Base-by-base conservation (phyloP, 1,140 invertebrate genomes). In the Drosophila santomea region DNA sequence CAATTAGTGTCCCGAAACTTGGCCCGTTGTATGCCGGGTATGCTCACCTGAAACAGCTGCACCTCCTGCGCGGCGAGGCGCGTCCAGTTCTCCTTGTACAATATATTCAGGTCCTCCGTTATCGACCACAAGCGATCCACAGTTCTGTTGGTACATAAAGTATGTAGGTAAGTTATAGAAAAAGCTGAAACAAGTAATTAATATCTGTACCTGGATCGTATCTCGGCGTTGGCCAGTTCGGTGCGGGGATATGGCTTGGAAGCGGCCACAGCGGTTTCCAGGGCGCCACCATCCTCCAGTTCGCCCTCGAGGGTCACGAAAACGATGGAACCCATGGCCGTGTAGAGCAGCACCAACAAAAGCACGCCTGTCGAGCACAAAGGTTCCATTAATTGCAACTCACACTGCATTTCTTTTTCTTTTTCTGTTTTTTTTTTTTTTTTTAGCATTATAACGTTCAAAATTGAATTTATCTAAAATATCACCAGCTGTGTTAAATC, bases 81-180 rank as follows among this genome's bases (percentile, higher is more conserved):
- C 2, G 97, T 98, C 98, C 97, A 99, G 92, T 99, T 98, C 77
- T 98, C 97, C 80, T 97, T 97, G 92, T 98, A 98, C 12, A 99
- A 93, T 72, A 98, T 98, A 90, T 98, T 98, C 14, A 99, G 94
- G 89, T 97, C 96, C 92, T 98, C 97, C 0, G 98, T 98, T 73
- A 98, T 97, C 48, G 97, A 97, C 98, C 98, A 99, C 32, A 98
- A 93, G 17, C 95, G 95, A 90, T 96, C 96, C 0, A 97, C 96
- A 1, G 96, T 97, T 76, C 91, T 92, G 17, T 25, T 6, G 5
- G 45, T 12, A n/a, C 12, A 28, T 14, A 17, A 45, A 5, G 11
- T 0, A 12, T 38, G 28, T 32, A 28, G 1, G 17, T 17, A 17
- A 17, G 17, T 17, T 17, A 8, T 7, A 2, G 7, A 8, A 32